Evolutionary conservation across 35 echinoderm and acorn worm genomes (phyloP).

Genomic region (Acanthaster planci): DNA sequence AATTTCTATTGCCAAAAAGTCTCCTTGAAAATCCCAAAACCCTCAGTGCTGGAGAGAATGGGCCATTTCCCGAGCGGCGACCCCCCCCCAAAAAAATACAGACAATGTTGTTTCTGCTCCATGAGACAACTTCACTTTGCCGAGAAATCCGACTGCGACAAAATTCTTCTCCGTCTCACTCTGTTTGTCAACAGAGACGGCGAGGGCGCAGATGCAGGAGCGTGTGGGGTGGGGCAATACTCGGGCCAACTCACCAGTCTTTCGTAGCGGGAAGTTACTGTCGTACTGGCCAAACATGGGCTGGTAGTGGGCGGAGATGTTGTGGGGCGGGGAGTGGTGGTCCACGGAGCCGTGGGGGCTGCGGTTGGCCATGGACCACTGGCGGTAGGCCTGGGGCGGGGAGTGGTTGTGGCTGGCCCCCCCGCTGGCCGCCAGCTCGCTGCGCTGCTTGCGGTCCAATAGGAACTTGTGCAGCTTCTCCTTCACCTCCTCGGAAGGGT

Average conservation of each 20-base stretch:
- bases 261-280: constrained; percentile 90
- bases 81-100: no score
- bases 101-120: no score
- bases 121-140: no score
- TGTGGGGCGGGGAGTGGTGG: constrained; percentile 95
- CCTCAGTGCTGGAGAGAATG: no score
- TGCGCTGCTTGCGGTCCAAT: constrained; percentile 72
- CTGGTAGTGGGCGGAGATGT: constrained; percentile 74
- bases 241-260: constrained; percentile 91
- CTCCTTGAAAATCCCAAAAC: no score
- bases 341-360: constrained; percentile 67
- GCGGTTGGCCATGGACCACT: constrained; percentile 72
- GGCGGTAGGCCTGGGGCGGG: constrained; percentile 75
- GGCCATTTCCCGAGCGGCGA: no score
- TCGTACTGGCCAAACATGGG: constrained; percentile 94
- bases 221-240: no score
- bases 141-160: no score
- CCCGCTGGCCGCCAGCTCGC: constrained; percentile 28
- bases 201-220: no score
- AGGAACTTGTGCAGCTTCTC: constrained; percentile 87
- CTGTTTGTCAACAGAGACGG: no score
- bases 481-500: constrained; percentile 88
- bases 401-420: constrained; percentile 90
- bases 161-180: no score
- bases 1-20: no score